Evolutionary conservation across 2,113 vertebrate genomes (phyloP).

Genomic region (Crotalus horridus): DNA sequence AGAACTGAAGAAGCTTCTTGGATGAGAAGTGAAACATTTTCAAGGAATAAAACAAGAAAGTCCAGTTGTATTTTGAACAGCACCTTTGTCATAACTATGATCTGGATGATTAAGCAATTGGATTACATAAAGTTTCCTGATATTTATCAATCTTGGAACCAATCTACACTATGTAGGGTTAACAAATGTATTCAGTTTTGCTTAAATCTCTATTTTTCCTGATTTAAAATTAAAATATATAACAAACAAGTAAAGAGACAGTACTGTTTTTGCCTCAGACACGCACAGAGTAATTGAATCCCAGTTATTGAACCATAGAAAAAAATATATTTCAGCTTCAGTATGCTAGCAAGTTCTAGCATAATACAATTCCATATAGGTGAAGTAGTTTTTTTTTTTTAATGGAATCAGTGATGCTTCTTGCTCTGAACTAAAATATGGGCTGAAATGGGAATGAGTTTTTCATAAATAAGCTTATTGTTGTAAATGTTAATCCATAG

Average conservation of each 20-base stretch:
- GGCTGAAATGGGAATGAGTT: slow-evolving; percentile 10
- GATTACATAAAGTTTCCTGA: background rate
- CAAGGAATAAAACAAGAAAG: background rate
- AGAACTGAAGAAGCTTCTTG: too few relatives aligned
- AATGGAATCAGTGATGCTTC: background rate
- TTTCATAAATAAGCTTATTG: slow-evolving; percentile 17
- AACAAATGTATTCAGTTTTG: background rate
- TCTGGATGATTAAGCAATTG: background rate
- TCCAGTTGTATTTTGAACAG: background rate
- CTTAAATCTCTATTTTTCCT: background rate
- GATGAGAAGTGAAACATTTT: background rate
- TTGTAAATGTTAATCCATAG: slow-evolving; percentile 4
- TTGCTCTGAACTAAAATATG: background rate
- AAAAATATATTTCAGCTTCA: background rate
- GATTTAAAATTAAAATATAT: background rate
- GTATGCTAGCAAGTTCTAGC: background rate
- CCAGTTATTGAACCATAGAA: background rate
- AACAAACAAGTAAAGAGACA: background rate
- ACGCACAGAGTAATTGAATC: background rate
- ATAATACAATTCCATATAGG: background rate
- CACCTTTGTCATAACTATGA: background rate
- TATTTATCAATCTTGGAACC: background rate
- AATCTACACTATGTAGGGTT: background rate
- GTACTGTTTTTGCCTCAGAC: background rate
- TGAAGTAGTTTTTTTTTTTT: background rate